A percentile compares a stretch with the other conserved stretches of the same genome.
phyloP scores from a whole-genome alignment of 2,797 vertebrate genomes.

The Propithecus deckenii region DNA sequence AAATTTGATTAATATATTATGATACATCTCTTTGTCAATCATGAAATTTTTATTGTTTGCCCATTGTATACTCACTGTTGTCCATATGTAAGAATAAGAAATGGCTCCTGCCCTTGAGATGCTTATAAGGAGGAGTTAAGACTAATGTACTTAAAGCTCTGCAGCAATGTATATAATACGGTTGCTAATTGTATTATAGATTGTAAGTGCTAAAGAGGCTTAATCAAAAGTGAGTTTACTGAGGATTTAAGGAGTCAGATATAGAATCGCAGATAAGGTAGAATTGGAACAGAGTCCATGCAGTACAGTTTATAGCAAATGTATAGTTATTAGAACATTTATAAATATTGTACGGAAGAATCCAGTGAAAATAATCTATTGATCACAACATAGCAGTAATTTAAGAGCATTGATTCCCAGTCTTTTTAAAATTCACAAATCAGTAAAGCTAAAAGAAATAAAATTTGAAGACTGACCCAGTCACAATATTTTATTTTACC shows the following conservation, averaged over 20 bases:
- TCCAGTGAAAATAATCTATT: neutral
- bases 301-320: neutral
- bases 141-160: neutral
- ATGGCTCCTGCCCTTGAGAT: neutral
- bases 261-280: neutral
- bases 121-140: neutral
- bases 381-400: neutral
- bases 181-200: neutral
- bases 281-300: neutral
- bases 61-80: neutral
- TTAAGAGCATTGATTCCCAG: neutral
- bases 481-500: neutral
- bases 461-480: neutral
- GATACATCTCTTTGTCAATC: neutral
- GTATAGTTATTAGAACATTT: neutral
- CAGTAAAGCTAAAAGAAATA: slow-evolving; percentile 37
- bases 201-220: neutral
- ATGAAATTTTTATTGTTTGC: neutral
- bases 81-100: slow-evolving; percentile 1
- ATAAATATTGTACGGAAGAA: neutral
- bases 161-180: neutral
- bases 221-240: slow-evolving; percentile 16
- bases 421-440: slow-evolving; percentile 23
- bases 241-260: neutral
- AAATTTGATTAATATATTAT: neutral